These are phyloP conservation scores for Trissolcus basalis DNA, from an alignment of 1,140 invertebrate species.

Conservation along the genomic window DNA sequence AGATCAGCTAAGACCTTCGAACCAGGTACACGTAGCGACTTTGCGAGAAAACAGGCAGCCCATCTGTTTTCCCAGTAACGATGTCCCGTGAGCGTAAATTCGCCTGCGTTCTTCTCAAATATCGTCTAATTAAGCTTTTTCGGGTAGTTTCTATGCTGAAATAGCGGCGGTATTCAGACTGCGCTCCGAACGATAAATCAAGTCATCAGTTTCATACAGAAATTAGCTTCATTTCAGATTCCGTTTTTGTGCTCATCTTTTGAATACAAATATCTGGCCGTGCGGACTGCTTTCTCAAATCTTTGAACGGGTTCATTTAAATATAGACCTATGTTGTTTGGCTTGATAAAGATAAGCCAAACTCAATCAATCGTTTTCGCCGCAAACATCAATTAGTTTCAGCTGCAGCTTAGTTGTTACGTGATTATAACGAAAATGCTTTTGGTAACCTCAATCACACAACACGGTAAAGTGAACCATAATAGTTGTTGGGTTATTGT, in stretches of 20 bases:
- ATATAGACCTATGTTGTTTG: too few species aligned
- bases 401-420: slow-evolving; percentile 28
- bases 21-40: slow-evolving; percentile 45
- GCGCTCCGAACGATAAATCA: slow-evolving; percentile 2
- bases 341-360: slow-evolving; percentile 9
- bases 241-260: too few species aligned
- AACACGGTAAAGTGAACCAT: slow-evolving; percentile 36
- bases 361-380: slow-evolving; percentile 18
- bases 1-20: slow-evolving; percentile 50
- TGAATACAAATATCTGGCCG: slow-evolving; percentile 11
- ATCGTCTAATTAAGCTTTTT: slow-evolving; percentile 50
- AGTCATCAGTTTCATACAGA: slow-evolving; percentile 17
- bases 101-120: slow-evolving; percentile 39
- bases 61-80: slow-evolving; percentile 37
- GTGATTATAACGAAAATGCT: slow-evolving; percentile 45
- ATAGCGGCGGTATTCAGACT: slow-evolving; percentile 29
- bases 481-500: slow-evolving; percentile 52
- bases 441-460: slow-evolving; percentile 46
- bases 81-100: slow-evolving; percentile 39
- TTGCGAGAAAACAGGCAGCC: slow-evolving; percentile 42
- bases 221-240: slow-evolving; percentile 20
- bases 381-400: slow-evolving; percentile 45
- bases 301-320: too few species aligned
- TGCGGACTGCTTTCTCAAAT: too few species aligned
- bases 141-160: slow-evolving; percentile 30